phyloP scores from a whole-genome alignment of 2,888 invertebrate genomes.

The Hemicrepidius hirtus region DNA sequence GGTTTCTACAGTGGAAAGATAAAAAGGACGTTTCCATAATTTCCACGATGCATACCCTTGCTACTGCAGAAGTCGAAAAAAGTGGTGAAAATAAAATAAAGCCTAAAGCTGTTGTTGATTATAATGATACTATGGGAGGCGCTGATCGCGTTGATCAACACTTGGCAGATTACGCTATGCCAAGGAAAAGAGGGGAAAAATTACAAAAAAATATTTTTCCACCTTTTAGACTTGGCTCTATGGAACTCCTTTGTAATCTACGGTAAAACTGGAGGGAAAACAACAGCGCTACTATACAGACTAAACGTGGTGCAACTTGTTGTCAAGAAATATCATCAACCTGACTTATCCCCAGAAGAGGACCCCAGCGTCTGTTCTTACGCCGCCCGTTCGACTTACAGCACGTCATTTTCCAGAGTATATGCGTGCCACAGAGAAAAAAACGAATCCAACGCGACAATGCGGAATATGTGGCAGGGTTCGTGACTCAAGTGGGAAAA shows the following conservation, averaged over 20 bases:
- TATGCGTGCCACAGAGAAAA: background rate
- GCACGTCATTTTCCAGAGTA: conserved; percentile 30
- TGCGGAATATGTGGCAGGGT: background rate
- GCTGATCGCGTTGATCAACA: conserved; percentile 3
- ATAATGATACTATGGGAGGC: conserved; percentile 12
- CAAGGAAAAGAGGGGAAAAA: conserved; percentile 31
- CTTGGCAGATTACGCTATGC: background rate
- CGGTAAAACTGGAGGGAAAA: conserved; percentile 1
- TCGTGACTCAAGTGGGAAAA: background rate
- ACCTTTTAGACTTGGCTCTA: background rate
- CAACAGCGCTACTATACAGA: too few species aligned
- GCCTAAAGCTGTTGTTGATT: conserved; percentile 6
- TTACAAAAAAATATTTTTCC: conserved; percentile 22
- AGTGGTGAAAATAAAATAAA: background rate
- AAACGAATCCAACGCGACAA: background rate
- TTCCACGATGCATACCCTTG: conserved; percentile 43
- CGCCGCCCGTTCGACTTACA: conserved; percentile 15
- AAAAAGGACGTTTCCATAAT: conserved; percentile 42
- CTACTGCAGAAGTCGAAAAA: conserved; percentile 3
- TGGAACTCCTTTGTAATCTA: conserved; percentile 20
- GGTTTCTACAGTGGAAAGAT: conserved; percentile 50
- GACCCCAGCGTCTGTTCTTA: background rate
- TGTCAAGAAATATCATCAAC: too few species aligned
- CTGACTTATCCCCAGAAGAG: too few species aligned
- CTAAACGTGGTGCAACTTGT: background rate